Evolutionary conservation across 30 jellyfish, hydroid and myxozoan genomes (phyloP).

Genomic region (Sanderia malayensis): DNA sequence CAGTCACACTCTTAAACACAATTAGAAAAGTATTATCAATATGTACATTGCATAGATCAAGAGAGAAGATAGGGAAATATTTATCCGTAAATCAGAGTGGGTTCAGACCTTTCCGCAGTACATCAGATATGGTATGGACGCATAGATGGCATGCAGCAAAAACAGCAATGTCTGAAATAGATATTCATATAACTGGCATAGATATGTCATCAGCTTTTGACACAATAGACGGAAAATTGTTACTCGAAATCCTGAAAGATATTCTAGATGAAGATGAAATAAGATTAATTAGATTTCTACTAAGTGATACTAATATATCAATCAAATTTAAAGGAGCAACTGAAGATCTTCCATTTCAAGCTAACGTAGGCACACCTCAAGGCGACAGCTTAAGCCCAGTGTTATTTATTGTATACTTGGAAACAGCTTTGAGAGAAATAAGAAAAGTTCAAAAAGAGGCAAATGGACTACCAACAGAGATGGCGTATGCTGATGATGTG

Average conservation of each 20-base stretch:
- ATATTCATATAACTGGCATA: constrained; percentile 6
- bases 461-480: too few relatives aligned
- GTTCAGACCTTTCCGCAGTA: constrained; percentile 18
- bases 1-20: constrained; percentile 20
- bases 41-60: constrained; percentile 9
- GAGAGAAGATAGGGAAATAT: constrained; percentile 10
- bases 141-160: constrained; percentile 26
- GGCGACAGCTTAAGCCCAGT: constrained; percentile 45
- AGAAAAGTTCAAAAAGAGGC: too few relatives aligned
- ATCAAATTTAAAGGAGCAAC: too few relatives aligned
- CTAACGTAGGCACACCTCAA: constrained; percentile 50
- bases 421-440: too few relatives aligned
- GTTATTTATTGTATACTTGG: too few relatives aligned
- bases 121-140: constrained; percentile 17
- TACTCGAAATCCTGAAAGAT: too few relatives aligned
- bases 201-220: too few relatives aligned
- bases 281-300: too few relatives aligned
- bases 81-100: constrained; percentile 46
- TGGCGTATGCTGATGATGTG: too few relatives aligned
- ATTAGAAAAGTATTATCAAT: neutral
- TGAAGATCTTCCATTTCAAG: constrained; percentile 20
- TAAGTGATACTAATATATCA: too few relatives aligned
- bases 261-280: too few relatives aligned
- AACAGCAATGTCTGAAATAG: neutral
- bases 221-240: too few relatives aligned